Conservation (phyloP, 1,140 invertebrate species). For the Pseudobourletiella spinata region DNA sequence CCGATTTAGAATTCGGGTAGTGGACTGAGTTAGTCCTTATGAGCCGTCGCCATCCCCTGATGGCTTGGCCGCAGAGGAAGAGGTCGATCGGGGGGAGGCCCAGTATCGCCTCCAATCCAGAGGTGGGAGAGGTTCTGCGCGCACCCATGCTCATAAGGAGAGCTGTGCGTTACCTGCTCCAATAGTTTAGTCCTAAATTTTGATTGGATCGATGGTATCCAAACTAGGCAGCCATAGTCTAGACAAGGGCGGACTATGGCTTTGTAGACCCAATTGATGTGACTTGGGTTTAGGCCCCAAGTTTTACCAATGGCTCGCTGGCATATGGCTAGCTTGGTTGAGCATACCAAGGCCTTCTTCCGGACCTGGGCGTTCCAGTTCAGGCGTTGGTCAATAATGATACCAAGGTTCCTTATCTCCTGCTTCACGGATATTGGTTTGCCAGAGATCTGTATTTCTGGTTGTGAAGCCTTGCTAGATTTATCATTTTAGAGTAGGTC, state of each 20-base stretch:
- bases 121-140: slow-evolving; percentile 10
- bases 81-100: slow-evolving; percentile 6
- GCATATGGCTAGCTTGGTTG: background rate
- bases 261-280: slow-evolving; percentile 14
- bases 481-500: too few species aligned
- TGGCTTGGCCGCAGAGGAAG: background rate
- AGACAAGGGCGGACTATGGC: slow-evolving; percentile 10
- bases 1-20: too few species aligned
- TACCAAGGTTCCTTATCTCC: slow-evolving; percentile 6
- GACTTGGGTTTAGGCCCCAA: slow-evolving; percentile 8
- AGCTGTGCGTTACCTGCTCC: slow-evolving; percentile 1
- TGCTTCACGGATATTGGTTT: too few species aligned
- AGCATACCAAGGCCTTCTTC: background rate
- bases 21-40: too few species aligned
- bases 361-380: background rate
- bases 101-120: background rate
- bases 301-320: slow-evolving; percentile 8
- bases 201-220: background rate
- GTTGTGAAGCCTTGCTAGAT: too few species aligned
- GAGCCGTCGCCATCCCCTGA: slow-evolving; percentile 3
- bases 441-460: too few species aligned
- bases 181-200: background rate
- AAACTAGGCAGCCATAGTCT: slow-evolving; percentile 4
- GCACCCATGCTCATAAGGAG: slow-evolving; percentile 2
- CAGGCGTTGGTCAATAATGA: slow-evolving; percentile 3